These are phyloP conservation scores for Tenthredo scrophulariae DNA, from an alignment of 2,888 invertebrate species.

Conservation along the genomic window DNA sequence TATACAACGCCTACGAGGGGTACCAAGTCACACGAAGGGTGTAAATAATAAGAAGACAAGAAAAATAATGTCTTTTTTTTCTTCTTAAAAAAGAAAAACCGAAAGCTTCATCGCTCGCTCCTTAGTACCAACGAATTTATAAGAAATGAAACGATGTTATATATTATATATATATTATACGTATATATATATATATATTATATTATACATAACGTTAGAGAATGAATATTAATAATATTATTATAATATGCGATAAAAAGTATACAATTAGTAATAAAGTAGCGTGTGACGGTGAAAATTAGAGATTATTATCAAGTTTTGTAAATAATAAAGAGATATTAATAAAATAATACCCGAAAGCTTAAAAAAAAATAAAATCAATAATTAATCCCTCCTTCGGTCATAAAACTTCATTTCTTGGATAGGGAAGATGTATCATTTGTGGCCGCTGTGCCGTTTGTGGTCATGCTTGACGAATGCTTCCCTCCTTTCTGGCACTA, in stretches of 20 bases:
- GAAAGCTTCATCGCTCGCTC: conserved; percentile 2
- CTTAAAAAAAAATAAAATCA: not conserved
- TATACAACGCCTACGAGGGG: not conserved
- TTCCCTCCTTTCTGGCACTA: no score
- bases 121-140: conserved; percentile 60
- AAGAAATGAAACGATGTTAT: conserved; percentile 60
- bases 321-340: conserved; percentile 78
- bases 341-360: conserved; percentile 73
- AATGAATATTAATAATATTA: conserved; percentile 63
- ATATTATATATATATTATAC: conserved; percentile 56
- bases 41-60: conserved; percentile 49
- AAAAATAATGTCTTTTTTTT: not conserved
- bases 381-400: no score
- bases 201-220: conserved; percentile 63
- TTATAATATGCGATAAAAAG: conserved; percentile 61
- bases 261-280: conserved; percentile 65
- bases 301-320: conserved; percentile 77
- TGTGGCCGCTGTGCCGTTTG: no score
- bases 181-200: conserved; percentile 54
- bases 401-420: no score
- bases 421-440: no score
- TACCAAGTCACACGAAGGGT: conserved; percentile 56
- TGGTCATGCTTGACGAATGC: no score
- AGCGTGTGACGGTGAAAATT: conserved; percentile 72
- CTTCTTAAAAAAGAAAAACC: not conserved